phyloP scores from a whole-genome alignment of 2,888 invertebrate species.

The Yponomeuta cagnagella region DNA sequence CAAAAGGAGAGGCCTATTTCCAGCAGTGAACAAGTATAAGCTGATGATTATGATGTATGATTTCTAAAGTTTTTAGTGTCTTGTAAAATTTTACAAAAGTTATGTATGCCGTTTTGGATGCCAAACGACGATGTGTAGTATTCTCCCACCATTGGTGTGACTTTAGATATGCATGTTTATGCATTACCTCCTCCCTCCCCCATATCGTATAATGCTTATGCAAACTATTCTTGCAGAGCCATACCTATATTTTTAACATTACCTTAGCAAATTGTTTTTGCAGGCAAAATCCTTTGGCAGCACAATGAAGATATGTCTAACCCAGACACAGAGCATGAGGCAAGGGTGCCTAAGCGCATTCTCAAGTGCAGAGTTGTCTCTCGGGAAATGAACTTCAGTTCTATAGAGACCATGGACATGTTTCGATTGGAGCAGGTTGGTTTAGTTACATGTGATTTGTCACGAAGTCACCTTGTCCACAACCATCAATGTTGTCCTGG shows the following conservation, averaged over 20 bases:
- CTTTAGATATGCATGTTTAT: too few relatives aligned
- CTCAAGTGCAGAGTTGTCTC: constrained; percentile 94
- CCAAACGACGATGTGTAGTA: too few relatives aligned
- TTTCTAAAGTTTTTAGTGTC: too few relatives aligned
- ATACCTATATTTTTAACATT: background rate
- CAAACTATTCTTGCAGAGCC: background rate
- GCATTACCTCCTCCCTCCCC: too few relatives aligned
- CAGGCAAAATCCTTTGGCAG: constrained; percentile 96
- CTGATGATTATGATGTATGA: too few relatives aligned
- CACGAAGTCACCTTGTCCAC: background rate
- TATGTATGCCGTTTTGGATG: too few relatives aligned
- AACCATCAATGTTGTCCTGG: background rate
- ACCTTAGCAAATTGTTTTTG: constrained; percentile 19
- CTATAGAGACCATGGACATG: constrained; percentile 94
- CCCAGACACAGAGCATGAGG: constrained; percentile 94
- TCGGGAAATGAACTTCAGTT: constrained; percentile 93
- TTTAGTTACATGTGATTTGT: background rate
- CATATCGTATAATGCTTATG: too few relatives aligned
- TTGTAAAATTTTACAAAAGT: too few relatives aligned
- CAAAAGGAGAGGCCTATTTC: too few relatives aligned
- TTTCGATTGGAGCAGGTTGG: constrained; percentile 91
- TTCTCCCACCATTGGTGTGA: too few relatives aligned
- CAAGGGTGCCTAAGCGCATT: constrained; percentile 96
- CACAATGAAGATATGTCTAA: constrained; percentile 95
- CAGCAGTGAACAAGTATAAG: too few relatives aligned